Evolutionary conservation across 35 echinoderm and acorn worm species (phyloP), one percentile per base, ranked within the genome.

Genomic region (Eucidaris tribuloides): DNA sequence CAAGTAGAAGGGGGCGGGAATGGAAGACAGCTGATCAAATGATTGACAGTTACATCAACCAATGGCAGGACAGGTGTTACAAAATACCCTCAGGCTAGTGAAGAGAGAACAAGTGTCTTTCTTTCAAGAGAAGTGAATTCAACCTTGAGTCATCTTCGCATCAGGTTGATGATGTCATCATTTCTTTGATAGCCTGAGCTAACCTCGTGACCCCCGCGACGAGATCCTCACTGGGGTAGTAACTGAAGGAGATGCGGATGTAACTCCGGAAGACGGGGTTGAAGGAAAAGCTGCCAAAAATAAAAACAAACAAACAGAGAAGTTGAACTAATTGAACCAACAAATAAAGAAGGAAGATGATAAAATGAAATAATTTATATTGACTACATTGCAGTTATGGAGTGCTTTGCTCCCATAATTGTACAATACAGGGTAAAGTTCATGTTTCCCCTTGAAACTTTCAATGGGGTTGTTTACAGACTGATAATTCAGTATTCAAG

Each of bases 191-290:
- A n/a, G 84, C 84, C 3, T 36, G 66, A 14, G 56, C 32, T 7
- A 89, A 13, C 48, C 45, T 81, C 64, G 42, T 89, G 19, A 55
- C 62, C 4, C 78, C 86, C 2, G 55, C 49, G 20, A 46, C 64
- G 9, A 92, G 58, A 15, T 29, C 27, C 19, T 82, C 84, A 17
- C 41, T 46, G 34, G 55, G 38, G 49, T 82, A 86, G 79, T 87
- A 81, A 41, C 76, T 82, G 90, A 87, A 87, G n/a, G 84, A 45
- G 3, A 92, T 31, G 9, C 90, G 83, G 32, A 87, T 82, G 62
- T 33, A 92, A 31, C 87, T 72, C 17, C 38, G 20, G 31, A 77
- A 86, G 3, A 45, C 62, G 3, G 84, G 84, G 17, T 24, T 87
- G 45, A 44, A 65, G 29, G 90, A 87, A 41, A 86, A 86, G 22